phyloP scores from a whole-genome alignment of 2,113 vertebrate species.

The Daphoenositta chrysoptera region DNA sequence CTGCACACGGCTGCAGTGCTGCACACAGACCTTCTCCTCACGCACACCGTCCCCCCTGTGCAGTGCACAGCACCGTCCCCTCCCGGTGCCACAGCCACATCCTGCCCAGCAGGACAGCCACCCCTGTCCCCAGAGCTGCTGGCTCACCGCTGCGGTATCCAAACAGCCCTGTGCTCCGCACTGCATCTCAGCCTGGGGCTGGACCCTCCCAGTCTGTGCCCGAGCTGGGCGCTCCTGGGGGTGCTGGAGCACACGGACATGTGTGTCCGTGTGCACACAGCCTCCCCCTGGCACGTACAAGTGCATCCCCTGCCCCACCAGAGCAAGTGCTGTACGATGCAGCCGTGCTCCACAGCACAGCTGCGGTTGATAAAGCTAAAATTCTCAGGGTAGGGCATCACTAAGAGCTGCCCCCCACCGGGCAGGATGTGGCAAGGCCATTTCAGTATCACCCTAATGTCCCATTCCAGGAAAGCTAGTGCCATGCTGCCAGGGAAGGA shows the following conservation, averaged over 20 bases:
- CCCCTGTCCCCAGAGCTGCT: not conserved
- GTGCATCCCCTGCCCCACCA: not conserved
- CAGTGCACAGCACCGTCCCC: not conserved
- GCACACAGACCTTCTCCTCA: not conserved
- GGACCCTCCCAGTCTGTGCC: not conserved
- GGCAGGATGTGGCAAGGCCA: not conserved
- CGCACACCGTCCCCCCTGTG: accelerated
- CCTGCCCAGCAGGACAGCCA: not conserved
- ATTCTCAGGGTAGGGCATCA: not conserved
- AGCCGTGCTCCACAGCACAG: not conserved
- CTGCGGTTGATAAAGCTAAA: accelerated
- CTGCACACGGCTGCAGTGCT: accelerated
- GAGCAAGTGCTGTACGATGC: not conserved
- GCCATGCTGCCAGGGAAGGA: not conserved
- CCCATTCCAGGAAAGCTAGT: not conserved
- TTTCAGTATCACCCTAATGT: not conserved
- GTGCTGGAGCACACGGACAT: accelerated
- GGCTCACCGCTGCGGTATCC: accelerated
- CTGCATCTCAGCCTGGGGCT: not conserved
- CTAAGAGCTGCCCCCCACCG: accelerated
- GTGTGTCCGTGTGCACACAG: not conserved
- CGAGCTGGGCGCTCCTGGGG: accelerated
- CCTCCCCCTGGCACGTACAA: not conserved
- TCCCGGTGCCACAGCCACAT: not conserved
- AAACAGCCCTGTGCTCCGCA: accelerated